Evolutionary conservation across 2,797 vertebrate genomes (phyloP).

Genomic region (Ptychobarbus kaznakovi): DNA sequence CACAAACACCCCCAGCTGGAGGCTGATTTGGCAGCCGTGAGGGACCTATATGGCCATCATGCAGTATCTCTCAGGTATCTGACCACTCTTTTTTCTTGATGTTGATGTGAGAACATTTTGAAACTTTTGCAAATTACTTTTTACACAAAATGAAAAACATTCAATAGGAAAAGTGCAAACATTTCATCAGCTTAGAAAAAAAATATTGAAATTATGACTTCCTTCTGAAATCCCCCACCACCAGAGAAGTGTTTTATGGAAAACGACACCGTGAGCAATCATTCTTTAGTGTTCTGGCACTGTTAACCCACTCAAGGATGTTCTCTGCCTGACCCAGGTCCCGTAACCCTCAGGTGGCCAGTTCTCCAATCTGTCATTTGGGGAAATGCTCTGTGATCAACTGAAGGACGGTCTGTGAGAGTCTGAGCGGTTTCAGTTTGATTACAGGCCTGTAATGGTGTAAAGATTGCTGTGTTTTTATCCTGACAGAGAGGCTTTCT

Average conservation of each 20-base stretch:
- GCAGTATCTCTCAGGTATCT: constrained; percentile 92
- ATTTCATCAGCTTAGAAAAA: background rate
- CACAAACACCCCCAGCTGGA: constrained; percentile 89
- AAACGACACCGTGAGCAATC: constrained; percentile 19
- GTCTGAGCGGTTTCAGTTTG: constrained; percentile 14
- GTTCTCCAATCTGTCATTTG: constrained; percentile 28
- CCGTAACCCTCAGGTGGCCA: constrained; percentile 17
- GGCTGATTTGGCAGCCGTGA: constrained; percentile 86
- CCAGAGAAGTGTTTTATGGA: constrained; percentile 30
- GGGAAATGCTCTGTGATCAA: constrained; percentile 23
- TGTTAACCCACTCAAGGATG: constrained; percentile 38
- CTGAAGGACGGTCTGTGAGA: constrained; percentile 12
- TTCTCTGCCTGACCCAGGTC: constrained; percentile 20
- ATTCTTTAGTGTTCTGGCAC: constrained; percentile 15
- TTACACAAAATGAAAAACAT: background rate
- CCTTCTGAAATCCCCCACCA: background rate
- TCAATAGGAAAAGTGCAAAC: background rate
- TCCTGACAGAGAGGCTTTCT: constrained; percentile 1
- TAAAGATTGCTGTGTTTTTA: constrained; percentile 26
- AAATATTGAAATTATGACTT: background rate
- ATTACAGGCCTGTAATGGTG: constrained; percentile 11
- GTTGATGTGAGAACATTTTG: background rate
- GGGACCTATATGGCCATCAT: constrained; percentile 86
- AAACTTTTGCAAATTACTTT: background rate
- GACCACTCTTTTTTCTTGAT: constrained; percentile 11